Conservation (phyloP, 2,888 invertebrate genomes). For the Eupithecia subumbrata region DNA sequence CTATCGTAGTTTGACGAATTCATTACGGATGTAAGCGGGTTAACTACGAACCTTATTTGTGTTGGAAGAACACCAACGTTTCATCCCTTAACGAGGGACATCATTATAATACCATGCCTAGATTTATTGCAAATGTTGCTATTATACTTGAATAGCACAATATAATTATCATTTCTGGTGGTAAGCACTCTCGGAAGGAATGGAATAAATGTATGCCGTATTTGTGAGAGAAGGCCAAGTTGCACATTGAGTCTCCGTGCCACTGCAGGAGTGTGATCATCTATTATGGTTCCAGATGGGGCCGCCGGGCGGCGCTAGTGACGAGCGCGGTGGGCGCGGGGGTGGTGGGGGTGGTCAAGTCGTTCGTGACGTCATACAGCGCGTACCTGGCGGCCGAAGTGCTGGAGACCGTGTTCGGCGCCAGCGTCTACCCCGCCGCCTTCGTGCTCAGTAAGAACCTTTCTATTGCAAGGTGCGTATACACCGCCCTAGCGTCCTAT, state of each 20-base stretch:
- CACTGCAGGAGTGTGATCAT: no score
- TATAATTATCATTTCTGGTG: no score
- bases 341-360: constrained; percentile 80
- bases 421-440: constrained; percentile 84
- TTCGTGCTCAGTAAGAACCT: constrained; percentile 83
- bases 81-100: no score
- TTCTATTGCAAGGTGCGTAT: constrained; percentile 2
- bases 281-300: constrained; percentile 79
- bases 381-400: constrained; percentile 82
- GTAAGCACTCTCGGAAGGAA: no score
- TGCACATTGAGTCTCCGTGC: no score
- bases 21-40: no score
- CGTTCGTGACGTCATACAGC: constrained; percentile 80
- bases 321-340: constrained; percentile 78
- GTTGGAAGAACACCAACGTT: no score
- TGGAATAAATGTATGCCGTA: no score
- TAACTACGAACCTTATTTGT: no score
- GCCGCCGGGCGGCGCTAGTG: constrained; percentile 85
- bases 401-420: constrained; percentile 81
- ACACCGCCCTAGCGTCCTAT: background rate
- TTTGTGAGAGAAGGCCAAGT: background rate
- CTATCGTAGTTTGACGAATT: no score
- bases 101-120: no score
- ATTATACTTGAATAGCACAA: no score
- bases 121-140: background rate